Percentiles rank a stretch among this genome's conserved stretches.
Evolutionary conservation across 2,797 vertebrate genomes (phyloP).

Genomic region (Pitangus sulphuratus): DNA sequence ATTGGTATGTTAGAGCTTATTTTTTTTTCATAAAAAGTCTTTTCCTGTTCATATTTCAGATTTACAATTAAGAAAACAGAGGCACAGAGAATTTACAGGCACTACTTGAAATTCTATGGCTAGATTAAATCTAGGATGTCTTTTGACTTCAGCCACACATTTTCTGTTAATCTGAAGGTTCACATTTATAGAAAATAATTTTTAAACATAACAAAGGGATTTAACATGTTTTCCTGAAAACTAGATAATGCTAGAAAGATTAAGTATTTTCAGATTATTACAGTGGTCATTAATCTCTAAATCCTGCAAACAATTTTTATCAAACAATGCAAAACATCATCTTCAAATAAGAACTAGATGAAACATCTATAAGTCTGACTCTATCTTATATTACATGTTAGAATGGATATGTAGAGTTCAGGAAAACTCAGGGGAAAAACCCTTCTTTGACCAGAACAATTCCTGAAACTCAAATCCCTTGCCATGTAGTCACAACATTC

Average conservation of each 20-base stretch:
- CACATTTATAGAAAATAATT: neutral
- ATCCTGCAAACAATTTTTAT: neutral
- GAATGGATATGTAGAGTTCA: neutral
- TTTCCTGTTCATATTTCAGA: neutral
- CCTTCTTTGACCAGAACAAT: neutral
- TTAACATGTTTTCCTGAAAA: neutral
- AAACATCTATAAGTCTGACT: neutral
- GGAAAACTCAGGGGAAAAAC: fast-evolving
- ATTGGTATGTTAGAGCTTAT: neutral
- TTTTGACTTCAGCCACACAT: neutral
- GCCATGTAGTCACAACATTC: neutral
- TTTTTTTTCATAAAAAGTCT: neutral
- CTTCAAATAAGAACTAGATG: neutral
- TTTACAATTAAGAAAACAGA: neutral
- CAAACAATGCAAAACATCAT: neutral
- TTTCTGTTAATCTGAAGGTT: neutral
- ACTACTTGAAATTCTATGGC: neutral
- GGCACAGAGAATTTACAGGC: neutral
- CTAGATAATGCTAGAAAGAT: neutral
- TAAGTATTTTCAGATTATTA: neutral
- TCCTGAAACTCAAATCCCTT: neutral
- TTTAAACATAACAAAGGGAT: neutral
- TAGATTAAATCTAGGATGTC: neutral
- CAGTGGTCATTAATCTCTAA: neutral
- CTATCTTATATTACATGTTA: neutral